These are phyloP conservation scores for Onthophagus sagittarius DNA, from an alignment of 2,888 invertebrate species.

Conservation along the genomic window DNA sequence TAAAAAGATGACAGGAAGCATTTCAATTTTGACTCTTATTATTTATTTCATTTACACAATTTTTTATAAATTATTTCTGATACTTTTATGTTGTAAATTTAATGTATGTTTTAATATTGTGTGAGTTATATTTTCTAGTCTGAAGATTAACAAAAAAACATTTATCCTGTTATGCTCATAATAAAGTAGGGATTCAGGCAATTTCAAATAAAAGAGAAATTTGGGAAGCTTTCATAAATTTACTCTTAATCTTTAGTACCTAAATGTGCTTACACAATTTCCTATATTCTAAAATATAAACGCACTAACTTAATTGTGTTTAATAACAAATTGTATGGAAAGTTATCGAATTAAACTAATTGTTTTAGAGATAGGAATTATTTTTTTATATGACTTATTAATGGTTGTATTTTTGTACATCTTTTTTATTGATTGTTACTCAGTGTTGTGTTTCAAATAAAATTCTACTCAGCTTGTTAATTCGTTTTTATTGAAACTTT, in stretches of 20 bases:
- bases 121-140: constrained; percentile 3
- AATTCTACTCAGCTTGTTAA: background rate
- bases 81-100: too few species aligned
- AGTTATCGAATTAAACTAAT: too few species aligned
- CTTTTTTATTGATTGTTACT: background rate
- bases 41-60: background rate
- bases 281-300: constrained; percentile 14
- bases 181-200: too few species aligned
- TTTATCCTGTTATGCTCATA: background rate
- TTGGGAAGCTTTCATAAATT: too few species aligned
- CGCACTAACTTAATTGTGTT: too few species aligned
- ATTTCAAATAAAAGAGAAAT: too few species aligned
- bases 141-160: constrained; percentile 12
- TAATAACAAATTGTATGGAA: too few species aligned
- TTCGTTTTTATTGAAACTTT: background rate
- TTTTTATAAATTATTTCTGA: background rate
- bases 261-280: too few species aligned
- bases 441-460: background rate
- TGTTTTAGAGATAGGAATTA: too few species aligned
- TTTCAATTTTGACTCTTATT: background rate
- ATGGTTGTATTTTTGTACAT: background rate
- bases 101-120: too few species aligned
- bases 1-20: background rate
- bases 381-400: background rate
- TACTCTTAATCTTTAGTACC: too few species aligned